These are phyloP conservation scores for Synanthedon vespiformis DNA, from an alignment of 2,888 invertebrate genomes.

Conservation along the genomic window DNA sequence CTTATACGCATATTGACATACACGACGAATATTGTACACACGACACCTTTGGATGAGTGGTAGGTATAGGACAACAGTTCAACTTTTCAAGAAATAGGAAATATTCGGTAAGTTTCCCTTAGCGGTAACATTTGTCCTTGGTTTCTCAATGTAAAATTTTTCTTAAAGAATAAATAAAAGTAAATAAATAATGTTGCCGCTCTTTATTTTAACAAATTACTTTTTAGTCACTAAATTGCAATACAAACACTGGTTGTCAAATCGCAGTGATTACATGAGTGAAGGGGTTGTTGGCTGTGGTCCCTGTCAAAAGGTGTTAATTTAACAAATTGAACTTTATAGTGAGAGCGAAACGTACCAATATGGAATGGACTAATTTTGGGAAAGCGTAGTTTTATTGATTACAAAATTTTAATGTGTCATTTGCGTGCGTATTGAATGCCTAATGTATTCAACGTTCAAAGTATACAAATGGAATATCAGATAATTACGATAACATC, in stretches of 20 bases:
- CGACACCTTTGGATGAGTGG: too few relatives aligned
- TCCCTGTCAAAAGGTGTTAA: not conserved
- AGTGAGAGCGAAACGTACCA: slow-evolving; percentile 7
- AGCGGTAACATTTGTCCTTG: too few relatives aligned
- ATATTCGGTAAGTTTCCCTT: too few relatives aligned
- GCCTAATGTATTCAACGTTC: slow-evolving; percentile 6
- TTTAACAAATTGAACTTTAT: not conserved
- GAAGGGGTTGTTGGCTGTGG: slow-evolving; percentile 21
- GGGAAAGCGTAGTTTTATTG: slow-evolving; percentile 24
- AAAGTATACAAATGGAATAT: not conserved
- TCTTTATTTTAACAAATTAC: slow-evolving; percentile 37
- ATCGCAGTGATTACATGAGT: slow-evolving; percentile 35
- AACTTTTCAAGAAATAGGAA: too few relatives aligned
- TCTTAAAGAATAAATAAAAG: too few relatives aligned
- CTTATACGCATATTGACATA: too few relatives aligned
- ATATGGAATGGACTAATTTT: slow-evolving; percentile 7
- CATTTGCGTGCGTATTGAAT: slow-evolving; percentile 32
- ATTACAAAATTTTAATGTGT: slow-evolving; percentile 37
- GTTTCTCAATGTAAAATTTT: too few relatives aligned
- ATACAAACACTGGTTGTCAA: slow-evolving; percentile 55
- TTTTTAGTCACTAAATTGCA: slow-evolving; percentile 51
- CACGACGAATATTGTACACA: too few relatives aligned
- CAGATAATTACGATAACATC: not conserved
- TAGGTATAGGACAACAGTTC: too few relatives aligned
- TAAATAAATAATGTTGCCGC: too few relatives aligned